Evolutionary conservation across 1,140 invertebrate species (phyloP).

Genomic region (Protaetia brevitarsis): DNA sequence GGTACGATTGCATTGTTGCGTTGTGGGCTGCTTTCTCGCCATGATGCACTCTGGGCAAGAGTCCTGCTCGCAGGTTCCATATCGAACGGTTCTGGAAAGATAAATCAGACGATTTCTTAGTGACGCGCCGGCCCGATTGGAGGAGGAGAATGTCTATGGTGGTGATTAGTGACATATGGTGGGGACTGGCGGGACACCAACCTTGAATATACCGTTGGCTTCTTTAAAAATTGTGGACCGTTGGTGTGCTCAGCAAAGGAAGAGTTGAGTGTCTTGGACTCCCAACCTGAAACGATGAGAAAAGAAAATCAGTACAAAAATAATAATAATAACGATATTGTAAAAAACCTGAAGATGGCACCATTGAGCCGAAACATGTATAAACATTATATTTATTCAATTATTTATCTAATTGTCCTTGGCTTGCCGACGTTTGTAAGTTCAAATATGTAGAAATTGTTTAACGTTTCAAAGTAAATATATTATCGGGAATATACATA

Average conservation of each 20-base stretch:
- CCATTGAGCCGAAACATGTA: too few species aligned
- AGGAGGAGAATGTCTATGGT: too few species aligned
- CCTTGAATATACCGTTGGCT: constrained; percentile 2
- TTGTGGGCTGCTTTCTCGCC: constrained; percentile 15
- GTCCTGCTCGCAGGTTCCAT: constrained; percentile 1
- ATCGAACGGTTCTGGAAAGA: neutral
- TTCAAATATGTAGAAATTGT: too few species aligned
- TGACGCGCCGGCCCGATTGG: neutral
- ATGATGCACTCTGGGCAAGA: constrained; percentile 12
- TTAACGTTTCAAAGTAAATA: too few species aligned
- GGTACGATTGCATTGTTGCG: neutral
- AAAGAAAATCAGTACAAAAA: neutral
- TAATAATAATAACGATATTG: too few species aligned
- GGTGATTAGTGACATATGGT: too few species aligned
- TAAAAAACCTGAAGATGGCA: too few species aligned
- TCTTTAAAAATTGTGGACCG: constrained; percentile 20
- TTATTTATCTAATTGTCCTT: too few species aligned
- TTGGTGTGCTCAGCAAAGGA: constrained; percentile 6
- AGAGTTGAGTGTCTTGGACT: constrained; percentile 25
- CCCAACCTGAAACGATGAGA: constrained; percentile 17
- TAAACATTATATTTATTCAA: too few species aligned
- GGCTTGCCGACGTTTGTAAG: too few species aligned
- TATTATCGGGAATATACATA: too few species aligned
- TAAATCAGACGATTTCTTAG: neutral
- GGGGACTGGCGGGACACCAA: neutral